Evolutionary conservation across 1,140 invertebrate genomes (phyloP).

Genomic region (Diorhabda sublineata): DNA sequence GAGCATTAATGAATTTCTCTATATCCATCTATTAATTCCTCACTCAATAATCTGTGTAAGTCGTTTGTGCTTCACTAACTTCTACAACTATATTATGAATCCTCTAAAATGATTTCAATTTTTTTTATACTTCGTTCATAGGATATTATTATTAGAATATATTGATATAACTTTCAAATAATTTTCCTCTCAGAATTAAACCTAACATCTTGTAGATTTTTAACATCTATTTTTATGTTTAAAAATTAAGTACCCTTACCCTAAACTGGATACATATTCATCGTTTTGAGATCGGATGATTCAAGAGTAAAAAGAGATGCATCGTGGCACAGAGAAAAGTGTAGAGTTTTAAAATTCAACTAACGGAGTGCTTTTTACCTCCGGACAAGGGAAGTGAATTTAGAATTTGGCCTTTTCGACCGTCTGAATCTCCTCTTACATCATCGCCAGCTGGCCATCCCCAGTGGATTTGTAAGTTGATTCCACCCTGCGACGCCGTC

Average conservation of each 20-base stretch:
- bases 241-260: not conserved
- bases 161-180: too few relatives aligned
- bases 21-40: too few relatives aligned
- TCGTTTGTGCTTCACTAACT: too few relatives aligned
- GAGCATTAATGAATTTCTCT: too few relatives aligned
- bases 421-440: constrained; percentile 40
- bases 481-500: constrained; percentile 28
- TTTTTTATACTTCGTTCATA: too few relatives aligned
- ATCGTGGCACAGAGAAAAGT: constrained; percentile 4
- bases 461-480: constrained; percentile 44
- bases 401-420: constrained; percentile 43
- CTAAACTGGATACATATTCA: constrained; percentile 4
- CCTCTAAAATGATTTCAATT: too few relatives aligned
- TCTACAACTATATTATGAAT: too few relatives aligned
- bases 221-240: too few relatives aligned
- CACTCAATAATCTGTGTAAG: too few relatives aligned
- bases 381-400: constrained; percentile 47
- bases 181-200: too few relatives aligned
- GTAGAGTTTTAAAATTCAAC: constrained; percentile 38
- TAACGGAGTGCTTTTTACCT: constrained; percentile 43
- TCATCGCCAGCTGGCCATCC: constrained; percentile 43
- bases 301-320: not conserved
- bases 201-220: too few relatives aligned
- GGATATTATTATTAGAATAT: too few relatives aligned
- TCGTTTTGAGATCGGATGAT: not conserved